These are phyloP conservation scores for Gymnocheta viridis DNA, from an alignment of 2,888 invertebrate genomes.

Conservation along the genomic window DNA sequence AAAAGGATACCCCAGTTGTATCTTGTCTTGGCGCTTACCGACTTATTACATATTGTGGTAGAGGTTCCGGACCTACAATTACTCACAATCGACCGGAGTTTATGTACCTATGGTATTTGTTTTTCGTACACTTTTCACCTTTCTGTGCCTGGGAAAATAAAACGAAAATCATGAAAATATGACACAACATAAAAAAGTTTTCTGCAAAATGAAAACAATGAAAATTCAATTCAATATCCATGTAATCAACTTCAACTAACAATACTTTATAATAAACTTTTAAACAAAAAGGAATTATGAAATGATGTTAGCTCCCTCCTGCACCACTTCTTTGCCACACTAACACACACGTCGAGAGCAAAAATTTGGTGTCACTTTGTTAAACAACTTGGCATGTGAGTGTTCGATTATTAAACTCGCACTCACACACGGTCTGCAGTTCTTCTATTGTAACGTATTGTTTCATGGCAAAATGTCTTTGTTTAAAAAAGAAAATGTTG, in stretches of 20 bases:
- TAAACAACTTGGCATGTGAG: conserved; percentile 14
- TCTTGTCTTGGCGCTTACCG: too few relatives aligned
- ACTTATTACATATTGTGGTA: too few relatives aligned
- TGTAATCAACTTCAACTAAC: neutral
- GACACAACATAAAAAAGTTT: conserved; percentile 5
- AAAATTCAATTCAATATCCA: conserved; percentile 26
- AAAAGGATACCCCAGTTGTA: too few relatives aligned
- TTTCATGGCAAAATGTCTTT: conserved; percentile 60
- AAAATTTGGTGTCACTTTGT: conserved; percentile 27
- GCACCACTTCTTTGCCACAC: too few relatives aligned
- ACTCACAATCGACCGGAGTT: too few relatives aligned
- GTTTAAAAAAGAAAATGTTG: conserved; percentile 44
- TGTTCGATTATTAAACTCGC: conserved; percentile 14
- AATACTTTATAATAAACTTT: neutral
- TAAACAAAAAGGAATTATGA: neutral
- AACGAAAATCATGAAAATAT: conserved; percentile 2
- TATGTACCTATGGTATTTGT: too few relatives aligned
- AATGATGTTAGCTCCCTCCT: neutral
- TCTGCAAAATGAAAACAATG: conserved; percentile 15
- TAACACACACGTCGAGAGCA: neutral
- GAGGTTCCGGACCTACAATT: too few relatives aligned
- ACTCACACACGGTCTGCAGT: neutral
- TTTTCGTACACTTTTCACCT: neutral
- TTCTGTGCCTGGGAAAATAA: neutral
- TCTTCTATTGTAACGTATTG: conserved; percentile 9